phyloP scores from a whole-genome alignment of 2,113 vertebrate genomes.

The Gymnobelideus leadbeateri region DNA sequence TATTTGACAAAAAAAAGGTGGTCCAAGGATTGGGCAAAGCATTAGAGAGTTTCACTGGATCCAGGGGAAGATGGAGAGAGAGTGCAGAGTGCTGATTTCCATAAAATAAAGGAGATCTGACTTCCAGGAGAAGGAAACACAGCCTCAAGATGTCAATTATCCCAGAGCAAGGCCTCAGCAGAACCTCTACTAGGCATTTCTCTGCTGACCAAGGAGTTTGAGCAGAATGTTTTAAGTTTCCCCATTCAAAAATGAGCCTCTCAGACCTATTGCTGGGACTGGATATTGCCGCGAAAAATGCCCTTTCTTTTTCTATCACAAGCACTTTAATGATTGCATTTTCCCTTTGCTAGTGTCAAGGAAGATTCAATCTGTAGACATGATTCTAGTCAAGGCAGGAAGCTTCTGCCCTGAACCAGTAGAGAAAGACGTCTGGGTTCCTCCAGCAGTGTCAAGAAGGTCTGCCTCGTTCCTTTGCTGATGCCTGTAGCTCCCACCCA shows the following conservation, averaged over 20 bases:
- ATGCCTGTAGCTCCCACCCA: neutral
- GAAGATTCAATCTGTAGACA: constrained; percentile 1
- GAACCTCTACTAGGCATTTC: neutral
- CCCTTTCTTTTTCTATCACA: neutral
- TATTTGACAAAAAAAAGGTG: neutral
- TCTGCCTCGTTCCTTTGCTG: neutral
- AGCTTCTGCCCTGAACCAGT: neutral
- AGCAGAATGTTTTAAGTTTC: neutral
- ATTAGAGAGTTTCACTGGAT: neutral
- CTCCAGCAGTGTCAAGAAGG: neutral
- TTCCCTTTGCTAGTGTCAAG: constrained; percentile 1
- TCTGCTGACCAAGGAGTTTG: constrained; percentile 5
- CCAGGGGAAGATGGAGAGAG: neutral
- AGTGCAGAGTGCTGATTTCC: neutral
- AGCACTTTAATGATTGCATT: neutral
- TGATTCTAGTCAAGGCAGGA: neutral
- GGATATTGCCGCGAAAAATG: constrained; percentile 10
- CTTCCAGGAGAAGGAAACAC: neutral
- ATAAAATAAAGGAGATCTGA: neutral
- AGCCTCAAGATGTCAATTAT: neutral
- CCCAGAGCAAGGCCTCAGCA: neutral
- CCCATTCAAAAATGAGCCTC: neutral
- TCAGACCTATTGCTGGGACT: neutral
- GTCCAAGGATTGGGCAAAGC: neutral
- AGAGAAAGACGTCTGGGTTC: neutral